Evolutionary conservation across 2,113 vertebrate genomes (phyloP), one percentile per base, ranked within the genome.

Genomic region (Hyperopisus bebe): DNA sequence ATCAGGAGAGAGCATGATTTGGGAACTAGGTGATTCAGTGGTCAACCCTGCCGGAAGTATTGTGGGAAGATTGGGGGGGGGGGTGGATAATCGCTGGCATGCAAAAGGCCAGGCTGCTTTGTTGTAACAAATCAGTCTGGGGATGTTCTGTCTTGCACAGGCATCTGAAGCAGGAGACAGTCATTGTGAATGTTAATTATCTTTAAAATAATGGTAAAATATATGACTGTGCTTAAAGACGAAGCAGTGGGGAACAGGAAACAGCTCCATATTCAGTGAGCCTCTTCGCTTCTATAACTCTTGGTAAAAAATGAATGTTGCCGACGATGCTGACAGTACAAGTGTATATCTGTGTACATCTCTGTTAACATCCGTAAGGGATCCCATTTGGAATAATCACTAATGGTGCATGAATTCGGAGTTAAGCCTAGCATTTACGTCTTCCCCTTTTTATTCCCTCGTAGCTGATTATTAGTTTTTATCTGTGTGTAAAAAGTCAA

Each of bases 121-220:
- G 91, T 91, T 90, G 89, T 85, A 89, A 90, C 90, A 91, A 90
- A 91, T 91, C 77, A 89, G 83, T 91, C 51, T 46, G 90, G 90
- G 89, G 82, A 85, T 13, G 17, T 74, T 89, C 42, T 91, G 44
- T 55, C 89, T 86, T 66, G 86, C 47, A 82, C 74, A 48, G 84
- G 83, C 27, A 77, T 82, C 90, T 88, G 88, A 85, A 90, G 53
- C 47, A 62, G 89, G 90, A 89, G 88, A 88, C 51, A 51, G 24
- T 80, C 87, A 89, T 88, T 90, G 83, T 91, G 90, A 90, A 90
- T 88, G 92, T 93, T 92, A 92, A 91, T 93, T 91, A 89, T 92
- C 89, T 91, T 92, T 89, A 77, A 90, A 92, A 91, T 91, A 92
- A 91, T n/a, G n/a, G n/a, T n/a, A n/a, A n/a, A n/a, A n/a, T n/a